phyloP scores from a whole-genome alignment of 2,113 vertebrate genomes.

The Ctenodactylus gundi region DNA sequence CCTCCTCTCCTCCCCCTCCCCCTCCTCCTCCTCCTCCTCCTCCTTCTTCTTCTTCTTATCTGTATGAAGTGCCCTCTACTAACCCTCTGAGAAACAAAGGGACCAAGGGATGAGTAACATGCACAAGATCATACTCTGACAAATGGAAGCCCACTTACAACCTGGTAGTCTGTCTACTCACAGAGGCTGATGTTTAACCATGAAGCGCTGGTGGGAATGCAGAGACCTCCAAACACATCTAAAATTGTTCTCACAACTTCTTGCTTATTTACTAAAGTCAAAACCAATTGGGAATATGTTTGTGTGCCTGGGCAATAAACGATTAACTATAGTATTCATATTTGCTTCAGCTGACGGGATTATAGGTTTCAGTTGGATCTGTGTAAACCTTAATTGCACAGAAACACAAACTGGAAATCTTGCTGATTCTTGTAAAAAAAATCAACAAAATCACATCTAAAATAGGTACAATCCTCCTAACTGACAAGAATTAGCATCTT shows the following conservation, averaged over 20 bases:
- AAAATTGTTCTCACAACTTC: not conserved
- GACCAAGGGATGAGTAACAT: not conserved
- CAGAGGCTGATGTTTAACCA: not conserved
- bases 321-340: constrained; percentile 14
- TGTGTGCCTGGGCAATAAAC: constrained; percentile 44
- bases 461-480: constrained; percentile 34
- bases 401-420: constrained; percentile 37
- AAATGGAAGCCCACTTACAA: not conserved
- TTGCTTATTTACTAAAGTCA: not conserved
- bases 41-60: not conserved
- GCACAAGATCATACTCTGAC: not conserved
- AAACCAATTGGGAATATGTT: constrained; percentile 35
- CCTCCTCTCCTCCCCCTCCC: too few relatives aligned
- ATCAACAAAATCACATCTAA: constrained; percentile 22
- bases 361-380: constrained; percentile 19
- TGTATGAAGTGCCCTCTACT: not conserved
- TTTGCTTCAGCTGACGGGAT: constrained; percentile 36
- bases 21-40: too few relatives aligned
- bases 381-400: constrained; percentile 31
- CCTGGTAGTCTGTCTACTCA: not conserved
- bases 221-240: not conserved
- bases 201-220: not conserved
- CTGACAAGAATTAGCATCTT: constrained; percentile 22
- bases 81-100: not conserved
- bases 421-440: constrained; percentile 46